Base-by-base conservation (phyloP, 2,888 invertebrate species). In the Drosophila diplacantha region DNA sequence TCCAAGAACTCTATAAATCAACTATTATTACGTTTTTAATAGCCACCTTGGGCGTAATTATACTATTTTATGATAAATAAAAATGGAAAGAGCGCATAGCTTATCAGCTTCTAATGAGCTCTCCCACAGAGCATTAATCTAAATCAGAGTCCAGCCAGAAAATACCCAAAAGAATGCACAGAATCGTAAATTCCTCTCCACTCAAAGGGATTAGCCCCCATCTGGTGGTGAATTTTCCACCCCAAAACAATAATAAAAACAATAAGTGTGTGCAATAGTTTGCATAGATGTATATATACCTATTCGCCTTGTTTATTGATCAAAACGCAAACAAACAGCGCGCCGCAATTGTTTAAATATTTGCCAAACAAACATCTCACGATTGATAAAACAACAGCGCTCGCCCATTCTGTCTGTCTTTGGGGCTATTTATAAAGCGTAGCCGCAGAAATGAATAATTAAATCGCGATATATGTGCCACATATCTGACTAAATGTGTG, bases 301-400 rank as follows among this genome's bases (percentile, higher is more conserved):
- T 41, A 22, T 14, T 11, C 35, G 31, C 16, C 18, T 43, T 61
- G 61, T 61, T 61, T 54, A 62, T 47, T 39, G 63, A 54, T 29
- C 63, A 31, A 54, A 54, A 63, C 29, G 47, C 46, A 62, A 54
- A 55, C 63, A 63, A 60, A 35, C 34, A 32, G 22, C 22, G 16
- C 3, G 22, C 51, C 49, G 52, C 53, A 46, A 57, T 64, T 39
- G 63, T 65, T 64, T 44, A 65, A 64, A 64, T 64, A 64, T 57
- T 57, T 50, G 16, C 31, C 38, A 56, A 65, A 65, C 57, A 65
- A 64, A 64, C 57, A 65, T 46, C 32, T 35, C 46, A n/a, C 44
- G 35, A 44, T 44, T 54, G 58, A 51, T 56, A 56, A 51, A 56
- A 51, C 31, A 56, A 56, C 55, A 55, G 37, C 37, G 44, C n/a